These are phyloP conservation scores for Hemiprocne comata DNA, from an alignment of 2,113 vertebrate genomes.

Conservation along the genomic window DNA sequence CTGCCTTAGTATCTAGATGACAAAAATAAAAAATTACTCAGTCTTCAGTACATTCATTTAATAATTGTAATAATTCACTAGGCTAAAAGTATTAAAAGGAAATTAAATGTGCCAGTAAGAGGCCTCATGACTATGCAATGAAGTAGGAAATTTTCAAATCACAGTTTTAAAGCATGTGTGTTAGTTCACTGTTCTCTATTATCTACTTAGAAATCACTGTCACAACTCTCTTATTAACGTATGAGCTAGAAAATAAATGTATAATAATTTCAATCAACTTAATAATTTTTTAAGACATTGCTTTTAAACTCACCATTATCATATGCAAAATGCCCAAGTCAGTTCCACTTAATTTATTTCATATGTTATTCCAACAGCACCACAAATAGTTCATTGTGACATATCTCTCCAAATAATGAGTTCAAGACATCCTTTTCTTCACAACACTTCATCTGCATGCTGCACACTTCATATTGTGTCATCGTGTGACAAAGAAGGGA, in stretches of 20 bases:
- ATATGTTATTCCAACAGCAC: constrained; percentile 36
- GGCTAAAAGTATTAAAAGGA: background rate
- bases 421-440: constrained; percentile 7
- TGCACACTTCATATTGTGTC: background rate
- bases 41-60: background rate
- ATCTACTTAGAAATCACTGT: constrained; percentile 55
- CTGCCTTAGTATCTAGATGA: background rate
- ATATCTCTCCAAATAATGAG: constrained; percentile 35
- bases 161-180: background rate
- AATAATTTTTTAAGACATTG: constrained; percentile 39
- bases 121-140: constrained; percentile 46
- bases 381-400: constrained; percentile 23
- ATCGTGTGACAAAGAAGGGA: background rate
- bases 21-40: background rate
- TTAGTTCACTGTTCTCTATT: constrained; percentile 41
- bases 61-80: constrained; percentile 14
- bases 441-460: background rate
- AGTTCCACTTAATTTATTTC: constrained; percentile 43
- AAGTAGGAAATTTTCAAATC: constrained; percentile 47
- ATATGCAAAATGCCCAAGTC: constrained; percentile 34
- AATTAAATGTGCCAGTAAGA: constrained; percentile 18
- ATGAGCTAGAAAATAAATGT: constrained; percentile 63
- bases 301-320: constrained; percentile 32
- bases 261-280: constrained; percentile 60
- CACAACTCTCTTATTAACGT: constrained; percentile 41